phyloP scores from a whole-genome alignment of 2,888 invertebrate genomes.

The Doris montereyensis region DNA sequence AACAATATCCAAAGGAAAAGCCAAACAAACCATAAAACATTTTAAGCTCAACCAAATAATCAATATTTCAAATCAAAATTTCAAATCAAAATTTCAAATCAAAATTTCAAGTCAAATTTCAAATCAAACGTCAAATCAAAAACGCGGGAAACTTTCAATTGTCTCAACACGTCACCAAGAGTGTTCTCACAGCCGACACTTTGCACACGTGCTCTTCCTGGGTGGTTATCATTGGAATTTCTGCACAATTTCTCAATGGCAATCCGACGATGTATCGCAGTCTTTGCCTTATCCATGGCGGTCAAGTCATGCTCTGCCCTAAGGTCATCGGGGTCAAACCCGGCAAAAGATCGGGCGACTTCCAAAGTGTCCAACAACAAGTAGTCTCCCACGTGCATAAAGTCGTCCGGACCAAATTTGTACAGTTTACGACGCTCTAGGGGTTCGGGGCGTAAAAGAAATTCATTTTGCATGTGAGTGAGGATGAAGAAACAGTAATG shows the following conservation, averaged over 20 bases:
- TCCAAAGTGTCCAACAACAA: slow-evolving; percentile 23
- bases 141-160: no score
- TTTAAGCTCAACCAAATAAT: no score
- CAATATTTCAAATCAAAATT: no score
- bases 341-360: neutral
- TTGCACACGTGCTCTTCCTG: neutral
- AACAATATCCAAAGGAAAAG: no score
- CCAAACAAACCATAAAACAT: no score
- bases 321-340: neutral
- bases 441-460: no score
- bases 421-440: slow-evolving; percentile 24
- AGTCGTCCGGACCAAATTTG: slow-evolving; percentile 32
- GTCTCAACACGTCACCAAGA: no score
- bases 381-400: slow-evolving; percentile 18
- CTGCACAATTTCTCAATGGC: neutral
- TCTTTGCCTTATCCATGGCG: slow-evolving; percentile 9
- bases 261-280: slow-evolving; percentile 8
- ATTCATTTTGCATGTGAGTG: no score
- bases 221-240: neutral
- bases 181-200: neutral
- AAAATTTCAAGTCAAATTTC: no score
- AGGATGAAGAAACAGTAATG: no score
- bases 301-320: slow-evolving; percentile 15
- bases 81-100: no score
- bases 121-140: no score